Conservation (phyloP, 2,888 invertebrate species). For the Chymomyza procnemis region DNA sequence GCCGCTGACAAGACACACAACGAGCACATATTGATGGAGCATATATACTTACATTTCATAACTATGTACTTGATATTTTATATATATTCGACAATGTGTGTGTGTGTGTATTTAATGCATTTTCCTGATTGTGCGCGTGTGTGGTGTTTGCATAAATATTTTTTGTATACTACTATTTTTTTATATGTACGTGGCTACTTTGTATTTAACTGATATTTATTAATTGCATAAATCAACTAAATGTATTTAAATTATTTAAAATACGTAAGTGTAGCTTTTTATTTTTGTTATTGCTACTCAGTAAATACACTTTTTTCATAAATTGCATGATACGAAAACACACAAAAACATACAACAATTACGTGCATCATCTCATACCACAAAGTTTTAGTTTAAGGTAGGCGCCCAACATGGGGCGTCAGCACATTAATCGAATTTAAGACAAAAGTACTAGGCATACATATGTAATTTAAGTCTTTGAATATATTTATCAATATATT, state of each 20-base stretch:
- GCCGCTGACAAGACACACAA: slow-evolving; percentile 37
- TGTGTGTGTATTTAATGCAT: neutral
- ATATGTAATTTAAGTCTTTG: slow-evolving; percentile 8
- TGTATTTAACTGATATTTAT: too few relatives aligned
- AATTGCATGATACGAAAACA: slow-evolving; percentile 43
- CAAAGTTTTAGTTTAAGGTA: neutral
- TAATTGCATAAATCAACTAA: slow-evolving; percentile 46
- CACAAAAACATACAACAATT: slow-evolving; percentile 5
- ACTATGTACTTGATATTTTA: slow-evolving; percentile 35
- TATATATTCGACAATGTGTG: slow-evolving; percentile 40
- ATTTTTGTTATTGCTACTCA: slow-evolving; percentile 17
- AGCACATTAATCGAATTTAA: too few relatives aligned
- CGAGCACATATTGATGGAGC: slow-evolving; percentile 24
- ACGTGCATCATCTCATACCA: slow-evolving; percentile 17
- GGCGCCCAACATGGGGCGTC: neutral
- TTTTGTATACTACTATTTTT: slow-evolving; percentile 38
- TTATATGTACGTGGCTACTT: slow-evolving; percentile 19
- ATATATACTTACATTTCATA: slow-evolving; percentile 43
- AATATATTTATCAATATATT: slow-evolving; percentile 9
- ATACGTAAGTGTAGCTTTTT: slow-evolving; percentile 1
- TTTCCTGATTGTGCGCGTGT: slow-evolving; percentile 24
- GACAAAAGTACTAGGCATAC: neutral
- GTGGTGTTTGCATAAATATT: slow-evolving; percentile 16
- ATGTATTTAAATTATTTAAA: slow-evolving; percentile 38
- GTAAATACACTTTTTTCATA: slow-evolving; percentile 17